Evolutionary conservation across 1,140 invertebrate species (phyloP), one percentile per base, ranked within the genome.

Genomic region (Drosophila saltans): DNA sequence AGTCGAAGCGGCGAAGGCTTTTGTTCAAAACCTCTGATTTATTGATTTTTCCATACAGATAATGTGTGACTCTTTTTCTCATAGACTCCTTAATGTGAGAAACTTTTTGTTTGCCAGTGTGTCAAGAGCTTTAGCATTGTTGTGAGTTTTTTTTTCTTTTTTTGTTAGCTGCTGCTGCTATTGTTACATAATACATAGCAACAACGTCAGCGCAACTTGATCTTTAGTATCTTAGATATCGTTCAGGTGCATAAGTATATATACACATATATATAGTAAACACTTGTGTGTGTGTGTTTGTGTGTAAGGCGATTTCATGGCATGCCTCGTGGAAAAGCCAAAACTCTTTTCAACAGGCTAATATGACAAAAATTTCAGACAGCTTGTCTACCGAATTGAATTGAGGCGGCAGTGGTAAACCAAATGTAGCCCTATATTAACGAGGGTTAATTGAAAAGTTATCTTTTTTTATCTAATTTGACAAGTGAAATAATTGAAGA

Each of bases 1-100:
- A 60, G 41, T 30, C 56, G 16, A 16, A 16, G 36, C 36, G 16
- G 33, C 55, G 55, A 69, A 68, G 70, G 61, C 59, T 73, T 85
- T 86, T 76, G 72, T 74, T 58, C 70, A 66, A 66, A 69, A 65
- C 58, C 61, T 78, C 77, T 85, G 86, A 89, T 79, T 86, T 86
- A 89, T 89, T 90, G 84, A 89, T 89, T 90, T 89, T 89, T 88
- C 67, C 86, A 65, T 65, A 52, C 60, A 86, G 84, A 90, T 89
- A 89, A 89, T 89, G 84, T 89, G 86, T 90, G 82, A 89, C 45
- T 52, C 45, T 86, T 90, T 89, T 89, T 90, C 84, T 78, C 86
- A 89, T 90, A 86, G 72, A 78, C 69, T 69, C 55, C 55, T 69
- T 86, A 88, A 86, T 86, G 82, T 86, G 82, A 86, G 82, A 86